phyloP scores from a whole-genome alignment of 2,113 vertebrate species.

The Cynopterus brachyotis region DNA sequence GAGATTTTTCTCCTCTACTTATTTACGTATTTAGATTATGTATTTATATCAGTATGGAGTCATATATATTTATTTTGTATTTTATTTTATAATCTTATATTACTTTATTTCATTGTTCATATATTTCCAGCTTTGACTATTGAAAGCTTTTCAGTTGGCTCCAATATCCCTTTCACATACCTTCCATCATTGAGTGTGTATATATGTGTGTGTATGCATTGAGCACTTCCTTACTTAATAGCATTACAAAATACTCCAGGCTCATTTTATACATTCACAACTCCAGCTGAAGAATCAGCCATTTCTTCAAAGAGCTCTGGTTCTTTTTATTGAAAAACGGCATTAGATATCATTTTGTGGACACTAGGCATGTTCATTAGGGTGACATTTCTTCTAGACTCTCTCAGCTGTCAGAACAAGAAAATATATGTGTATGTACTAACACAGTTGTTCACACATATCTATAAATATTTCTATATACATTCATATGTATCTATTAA shows the following conservation, averaged over 20 bases:
- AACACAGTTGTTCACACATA: background rate
- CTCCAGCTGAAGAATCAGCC: background rate
- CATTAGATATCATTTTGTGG: background rate
- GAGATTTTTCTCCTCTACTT: background rate
- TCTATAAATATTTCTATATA: background rate
- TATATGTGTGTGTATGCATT: background rate
- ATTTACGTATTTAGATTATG: background rate
- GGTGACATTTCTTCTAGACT: background rate
- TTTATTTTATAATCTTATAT: background rate
- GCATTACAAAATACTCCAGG: no score
- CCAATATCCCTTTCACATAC: background rate
- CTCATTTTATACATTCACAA: background rate
- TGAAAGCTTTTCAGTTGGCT: background rate
- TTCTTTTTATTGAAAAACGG: background rate
- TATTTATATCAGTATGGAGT: background rate
- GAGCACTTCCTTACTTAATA: background rate
- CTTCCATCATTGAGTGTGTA: background rate
- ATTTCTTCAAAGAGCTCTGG: background rate
- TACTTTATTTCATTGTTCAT: background rate
- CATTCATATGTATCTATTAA: background rate
- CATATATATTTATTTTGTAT: background rate
- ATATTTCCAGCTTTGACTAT: background rate
- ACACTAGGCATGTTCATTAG: background rate
- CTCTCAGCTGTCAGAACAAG: background rate
- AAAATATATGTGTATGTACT: background rate